phyloP scores from a whole-genome alignment of 2,888 invertebrate species.

The Pterostichus madidus region DNA sequence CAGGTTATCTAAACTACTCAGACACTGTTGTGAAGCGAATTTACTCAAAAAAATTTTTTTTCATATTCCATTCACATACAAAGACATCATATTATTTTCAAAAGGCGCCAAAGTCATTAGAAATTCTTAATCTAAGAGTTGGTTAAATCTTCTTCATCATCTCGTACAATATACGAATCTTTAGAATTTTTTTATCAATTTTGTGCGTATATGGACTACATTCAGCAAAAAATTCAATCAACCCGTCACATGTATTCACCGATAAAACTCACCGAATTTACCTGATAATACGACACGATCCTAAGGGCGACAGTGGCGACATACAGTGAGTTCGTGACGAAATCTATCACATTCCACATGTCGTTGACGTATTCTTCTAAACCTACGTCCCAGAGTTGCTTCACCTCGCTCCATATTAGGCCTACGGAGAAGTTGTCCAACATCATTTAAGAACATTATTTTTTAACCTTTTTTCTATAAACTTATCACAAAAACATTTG shows the following conservation, averaged over 20 bases:
- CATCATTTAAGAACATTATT: too few species aligned
- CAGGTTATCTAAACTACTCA: too few species aligned
- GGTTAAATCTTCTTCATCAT: neutral
- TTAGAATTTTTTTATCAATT: constrained; percentile 9
- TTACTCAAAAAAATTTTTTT: too few species aligned
- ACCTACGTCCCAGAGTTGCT: constrained; percentile 99
- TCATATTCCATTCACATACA: too few species aligned
- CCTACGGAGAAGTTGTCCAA: constrained; percentile 82
- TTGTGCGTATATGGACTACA: neutral
- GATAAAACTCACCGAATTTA: constrained; percentile 74
- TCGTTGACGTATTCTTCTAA: constrained; percentile 97
- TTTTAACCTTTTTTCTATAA: too few species aligned
- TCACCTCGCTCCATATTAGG: constrained; percentile 99
- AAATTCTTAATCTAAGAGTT: neutral
- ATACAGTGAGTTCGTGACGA: constrained; percentile 98
- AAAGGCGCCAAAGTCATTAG: too few species aligned
- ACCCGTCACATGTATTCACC: neutral
- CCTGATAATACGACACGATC: constrained; percentile 96
- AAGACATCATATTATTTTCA: too few species aligned
- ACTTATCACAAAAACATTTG: too few species aligned
- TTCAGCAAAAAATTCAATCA: constrained; percentile 31
- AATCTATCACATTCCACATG: constrained; percentile 99
- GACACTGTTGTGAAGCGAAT: too few species aligned
- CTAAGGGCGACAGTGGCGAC: constrained; percentile 97
- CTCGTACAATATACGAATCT: too few species aligned